These are phyloP conservation scores for Metaphire vulgaris DNA, from an alignment of 1,140 invertebrate species.

Conservation along the genomic window DNA sequence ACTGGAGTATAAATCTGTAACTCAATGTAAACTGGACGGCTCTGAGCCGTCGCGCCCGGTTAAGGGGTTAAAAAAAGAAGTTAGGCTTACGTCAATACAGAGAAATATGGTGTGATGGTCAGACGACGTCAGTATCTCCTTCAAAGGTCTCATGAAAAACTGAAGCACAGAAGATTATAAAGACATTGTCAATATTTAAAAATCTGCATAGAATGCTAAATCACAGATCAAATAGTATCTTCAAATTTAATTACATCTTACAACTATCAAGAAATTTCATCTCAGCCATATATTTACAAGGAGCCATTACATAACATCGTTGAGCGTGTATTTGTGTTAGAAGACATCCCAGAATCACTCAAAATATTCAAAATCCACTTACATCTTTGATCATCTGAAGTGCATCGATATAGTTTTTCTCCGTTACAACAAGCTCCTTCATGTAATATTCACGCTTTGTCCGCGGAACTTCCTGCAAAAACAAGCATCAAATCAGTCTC, in stretches of 20 bases:
- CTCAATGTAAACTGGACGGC: too few species aligned
- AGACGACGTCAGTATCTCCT: constrained; percentile 63
- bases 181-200: background rate
- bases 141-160: constrained; percentile 57
- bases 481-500: background rate
- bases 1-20: too few species aligned
- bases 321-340: background rate
- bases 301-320: background rate
- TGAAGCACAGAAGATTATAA: constrained; percentile 32
- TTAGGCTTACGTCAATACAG: constrained; percentile 68
- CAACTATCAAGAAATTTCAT: background rate
- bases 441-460: constrained; percentile 87
- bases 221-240: background rate
- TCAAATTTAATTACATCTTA: background rate
- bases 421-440: constrained; percentile 89
- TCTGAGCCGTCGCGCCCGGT: too few species aligned
- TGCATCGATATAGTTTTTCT: constrained; percentile 92
- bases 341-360: constrained; percentile 2
- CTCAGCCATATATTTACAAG: background rate
- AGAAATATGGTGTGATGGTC: constrained; percentile 76
- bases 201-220: background rate
- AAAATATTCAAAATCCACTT: constrained; percentile 27
- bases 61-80: background rate
- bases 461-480: background rate
- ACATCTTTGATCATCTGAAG: constrained; percentile 67